Base-by-base conservation (phyloP, 2,113 vertebrate genomes). In the Thunnus thynnus region DNA sequence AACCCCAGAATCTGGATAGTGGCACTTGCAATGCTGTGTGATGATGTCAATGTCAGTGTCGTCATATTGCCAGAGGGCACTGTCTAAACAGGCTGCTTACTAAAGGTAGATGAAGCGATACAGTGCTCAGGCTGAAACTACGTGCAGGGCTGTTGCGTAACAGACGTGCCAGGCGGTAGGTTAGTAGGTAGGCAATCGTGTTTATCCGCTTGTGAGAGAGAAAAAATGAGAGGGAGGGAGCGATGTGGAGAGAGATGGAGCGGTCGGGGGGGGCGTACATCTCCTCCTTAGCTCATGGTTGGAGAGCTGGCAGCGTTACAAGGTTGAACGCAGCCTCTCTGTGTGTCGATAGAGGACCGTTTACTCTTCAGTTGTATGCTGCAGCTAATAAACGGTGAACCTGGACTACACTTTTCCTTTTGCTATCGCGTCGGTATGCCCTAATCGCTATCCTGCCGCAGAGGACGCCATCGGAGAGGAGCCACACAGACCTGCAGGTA, bases 131-230 rank as follows among this genome's bases (percentile, higher is more conserved):
- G 17, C 11, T 54, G 46, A 25, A 64, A 25, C 36, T 60, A 52
- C 82, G 76, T 63, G 56, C 57, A 3, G 57, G 58, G 25, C 44
- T 22, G 69, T 93, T 93, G 89, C 85, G 90, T 92, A 93, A 93
- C 66, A 65, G 47, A 46, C 80, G 81, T 71, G 76, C 76, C 76
- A 61, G 55, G 83, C 71, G 10, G 76, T 72, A 54, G 72, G 84
- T 67, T 30, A 65, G 47, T 62, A 46, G 78, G 85, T 60, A 71
- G 73, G 71, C 78, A 44, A 67, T 86, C 70, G 80, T 86, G 86
- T 86, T 86, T 83, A 88, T 93, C 88, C 80, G 62, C 86, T 77
- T 78, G 86, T 76, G 72, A 83, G 66, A 4, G 17, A 20, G 51
- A 55, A 63, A 64, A 58, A 55, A 55, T 4, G 58, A 72, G 76